Evolutionary conservation across 2,113 vertebrate species (phyloP).

Genomic region (Rynchops niger): DNA sequence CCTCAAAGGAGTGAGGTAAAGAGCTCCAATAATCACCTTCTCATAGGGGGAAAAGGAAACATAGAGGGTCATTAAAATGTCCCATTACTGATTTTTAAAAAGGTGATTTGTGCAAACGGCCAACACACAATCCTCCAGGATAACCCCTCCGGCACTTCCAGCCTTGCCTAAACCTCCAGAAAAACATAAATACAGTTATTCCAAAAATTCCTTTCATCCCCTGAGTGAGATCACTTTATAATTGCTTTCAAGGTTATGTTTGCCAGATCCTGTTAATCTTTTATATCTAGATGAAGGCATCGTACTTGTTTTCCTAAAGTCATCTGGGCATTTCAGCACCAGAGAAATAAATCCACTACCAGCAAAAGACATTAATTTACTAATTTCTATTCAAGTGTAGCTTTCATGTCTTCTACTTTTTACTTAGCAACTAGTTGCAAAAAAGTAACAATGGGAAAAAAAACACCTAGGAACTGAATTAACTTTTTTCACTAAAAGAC

Average conservation of each 20-base stretch:
- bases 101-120: not conserved
- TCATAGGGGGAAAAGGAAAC: not conserved
- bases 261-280: slow-evolving; percentile 21
- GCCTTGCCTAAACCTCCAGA: not conserved
- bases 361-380: not conserved
- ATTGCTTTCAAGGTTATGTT: slow-evolving; percentile 42
- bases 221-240: slow-evolving; percentile 10
- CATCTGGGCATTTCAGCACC: not conserved
- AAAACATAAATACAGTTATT: slow-evolving; percentile 13
- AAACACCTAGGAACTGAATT: not conserved
- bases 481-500: not conserved
- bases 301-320: not conserved
- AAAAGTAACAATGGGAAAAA: not conserved
- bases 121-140: not conserved
- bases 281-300: not conserved
- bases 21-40: not conserved
- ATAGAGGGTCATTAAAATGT: slow-evolving; percentile 21
- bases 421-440: not conserved
- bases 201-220: slow-evolving; percentile 25
- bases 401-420: not conserved
- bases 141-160: not conserved
- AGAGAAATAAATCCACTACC: not conserved
- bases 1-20: not conserved
- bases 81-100: not conserved
- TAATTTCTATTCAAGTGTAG: not conserved